Evolutionary conservation across 2,888 invertebrate genomes (phyloP), one percentile per base, ranked within the genome.

Genomic region (Drosophila fulvimacula): DNA sequence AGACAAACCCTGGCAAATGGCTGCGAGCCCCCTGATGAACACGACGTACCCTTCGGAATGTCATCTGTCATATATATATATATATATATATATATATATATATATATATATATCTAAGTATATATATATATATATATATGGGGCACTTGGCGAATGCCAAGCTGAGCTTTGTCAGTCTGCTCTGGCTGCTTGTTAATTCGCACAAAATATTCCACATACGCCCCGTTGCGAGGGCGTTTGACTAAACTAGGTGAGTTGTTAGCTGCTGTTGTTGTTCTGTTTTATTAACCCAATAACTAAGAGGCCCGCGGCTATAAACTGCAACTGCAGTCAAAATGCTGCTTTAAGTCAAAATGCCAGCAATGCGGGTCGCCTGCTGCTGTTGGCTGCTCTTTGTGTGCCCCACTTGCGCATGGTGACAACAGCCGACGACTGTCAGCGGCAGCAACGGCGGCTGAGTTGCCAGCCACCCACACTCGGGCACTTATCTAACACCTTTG

Each of bases 261-360:
- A 24, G 62, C 49, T 69, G 44, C n/a, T 62, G 42, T 19, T 62
- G 42, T 19, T 48, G 44, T 66, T 69, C 78, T 88, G 83, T 88
- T 88, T 88, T 83, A 83, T 83, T 88, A 84, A 84, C 83, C 89
- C 79, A 84, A 89, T 84, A 89, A 89, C 89, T 72, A 76, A 81
- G 82, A 71, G 70, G 63, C 70, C 67, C 64, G 61, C 58, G 83
- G 80, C 68, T 53, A 52, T 46, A 46, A 46, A 17, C 46, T 46
- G 30, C 19, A 41, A 41, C 36, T 32, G 44, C 32, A 65, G 51
- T 42, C 10, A 3, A 36, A 49, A 30, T n/a, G 42, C 59, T 56
- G 59, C 83, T 79, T 73, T 63, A 84, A 84, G 87, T 81, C 71
- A 75, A 63, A 89, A 72, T 73, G 72, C 66, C 73, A 81, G 85